Conservation (phyloP, 1,140 invertebrate species). For the Melanaphis sacchari region DNA sequence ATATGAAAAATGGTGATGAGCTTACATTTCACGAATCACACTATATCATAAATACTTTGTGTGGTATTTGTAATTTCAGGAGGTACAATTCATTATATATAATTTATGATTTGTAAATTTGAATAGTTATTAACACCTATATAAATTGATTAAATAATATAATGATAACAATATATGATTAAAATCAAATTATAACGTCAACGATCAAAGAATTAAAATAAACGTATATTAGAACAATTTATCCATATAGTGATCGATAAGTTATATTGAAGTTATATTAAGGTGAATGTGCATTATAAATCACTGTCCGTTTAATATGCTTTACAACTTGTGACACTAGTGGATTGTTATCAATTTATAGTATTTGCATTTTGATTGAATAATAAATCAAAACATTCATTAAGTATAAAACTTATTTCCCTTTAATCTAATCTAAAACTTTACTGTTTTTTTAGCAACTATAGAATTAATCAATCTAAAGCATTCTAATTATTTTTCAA, state of each 20-base stretch:
- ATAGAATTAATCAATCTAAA: not conserved
- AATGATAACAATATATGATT: not conserved
- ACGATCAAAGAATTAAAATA: not conserved
- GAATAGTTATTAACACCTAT: not conserved
- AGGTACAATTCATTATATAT: not conserved
- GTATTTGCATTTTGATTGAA: slow-evolving; percentile 20
- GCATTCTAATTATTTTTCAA: not conserved
- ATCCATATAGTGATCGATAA: slow-evolving; percentile 1
- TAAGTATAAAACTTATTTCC: not conserved
- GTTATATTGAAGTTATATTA: not conserved
- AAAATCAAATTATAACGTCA: not conserved
- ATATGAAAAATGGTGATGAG: no score
- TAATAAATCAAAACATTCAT: slow-evolving; percentile 39
- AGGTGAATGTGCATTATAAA: not conserved
- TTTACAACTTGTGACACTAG: not conserved
- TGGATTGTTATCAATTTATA: slow-evolving; percentile 35
- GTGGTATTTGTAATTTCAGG: not conserved
- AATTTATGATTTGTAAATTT: not conserved
- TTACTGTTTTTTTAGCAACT: not conserved
- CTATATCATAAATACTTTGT: not conserved
- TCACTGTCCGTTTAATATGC: slow-evolving; percentile 27
- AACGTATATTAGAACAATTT: not conserved
- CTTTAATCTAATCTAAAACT: not conserved
- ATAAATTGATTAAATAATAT: not conserved
- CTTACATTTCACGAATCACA: no score